These are phyloP conservation scores for Engystomops pustulosus DNA, from an alignment of 2,113 vertebrate genomes.

Conservation along the genomic window DNA sequence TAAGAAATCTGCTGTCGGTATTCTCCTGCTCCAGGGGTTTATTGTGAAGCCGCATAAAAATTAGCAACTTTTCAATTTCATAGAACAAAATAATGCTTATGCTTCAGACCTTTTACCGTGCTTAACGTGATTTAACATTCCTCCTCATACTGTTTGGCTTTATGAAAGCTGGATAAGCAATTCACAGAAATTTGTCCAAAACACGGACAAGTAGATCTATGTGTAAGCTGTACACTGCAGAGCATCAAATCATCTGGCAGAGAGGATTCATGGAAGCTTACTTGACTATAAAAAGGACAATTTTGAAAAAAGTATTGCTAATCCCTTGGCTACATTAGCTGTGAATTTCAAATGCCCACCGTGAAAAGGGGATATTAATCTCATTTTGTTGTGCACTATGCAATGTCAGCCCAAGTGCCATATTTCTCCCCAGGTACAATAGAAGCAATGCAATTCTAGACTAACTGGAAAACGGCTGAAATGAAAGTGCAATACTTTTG, in stretches of 20 bases:
- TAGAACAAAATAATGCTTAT: too few relatives aligned
- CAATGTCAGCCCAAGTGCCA: neutral
- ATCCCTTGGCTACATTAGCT: constrained; percentile 16
- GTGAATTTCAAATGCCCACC: neutral
- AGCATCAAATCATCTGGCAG: neutral
- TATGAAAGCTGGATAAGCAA: neutral
- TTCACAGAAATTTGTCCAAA: neutral
- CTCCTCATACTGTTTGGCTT: neutral
- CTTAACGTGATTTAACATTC: neutral
- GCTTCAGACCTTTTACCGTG: neutral
- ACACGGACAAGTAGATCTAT: neutral
- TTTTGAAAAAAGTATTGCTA: neutral
- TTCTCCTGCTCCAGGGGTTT: too few relatives aligned
- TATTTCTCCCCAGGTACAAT: neutral
- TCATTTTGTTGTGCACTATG: neutral
- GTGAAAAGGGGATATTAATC: neutral
- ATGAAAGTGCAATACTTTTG: neutral
- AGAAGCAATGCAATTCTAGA: neutral
- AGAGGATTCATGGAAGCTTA: neutral
- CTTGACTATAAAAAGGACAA: constrained; percentile 6
- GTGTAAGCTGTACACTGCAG: neutral
- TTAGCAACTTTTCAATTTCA: too few relatives aligned
- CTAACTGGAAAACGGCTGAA: neutral
- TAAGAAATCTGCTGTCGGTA: too few relatives aligned
- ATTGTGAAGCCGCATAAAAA: too few relatives aligned